A percentile compares a stretch with the other conserved stretches of the same genome.
Evolutionary conservation across 2,113 vertebrate genomes (phyloP).

Genomic region (Bujurquina vittata): DNA sequence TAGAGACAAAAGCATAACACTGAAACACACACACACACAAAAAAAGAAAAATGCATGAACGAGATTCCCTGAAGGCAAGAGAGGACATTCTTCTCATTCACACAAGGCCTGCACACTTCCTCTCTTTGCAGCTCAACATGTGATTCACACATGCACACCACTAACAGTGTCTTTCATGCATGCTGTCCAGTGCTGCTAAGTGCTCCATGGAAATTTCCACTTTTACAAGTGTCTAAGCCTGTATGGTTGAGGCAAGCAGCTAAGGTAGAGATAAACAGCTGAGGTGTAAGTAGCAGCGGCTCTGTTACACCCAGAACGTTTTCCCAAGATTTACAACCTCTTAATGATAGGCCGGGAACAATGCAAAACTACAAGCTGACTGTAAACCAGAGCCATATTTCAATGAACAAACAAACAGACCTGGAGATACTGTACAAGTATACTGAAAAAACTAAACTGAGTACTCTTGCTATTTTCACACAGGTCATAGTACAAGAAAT

Average conservation of each 20-base stretch:
- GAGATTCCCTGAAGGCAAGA: slow-evolving; percentile 63
- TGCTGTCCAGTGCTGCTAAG: slow-evolving; percentile 39
- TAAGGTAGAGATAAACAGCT: slow-evolving; percentile 22
- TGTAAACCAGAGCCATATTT: slow-evolving; percentile 8
- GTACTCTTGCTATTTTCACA: neutral
- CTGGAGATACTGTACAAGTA: neutral
- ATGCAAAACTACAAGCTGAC: neutral
- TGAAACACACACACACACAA: slow-evolving; percentile 4
- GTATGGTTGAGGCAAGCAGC: slow-evolving; percentile 17
- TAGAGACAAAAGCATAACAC: slow-evolving; percentile 50
- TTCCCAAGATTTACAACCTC: slow-evolving; percentile 19
- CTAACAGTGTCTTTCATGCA: slow-evolving; percentile 44
- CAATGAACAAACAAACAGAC: neutral
- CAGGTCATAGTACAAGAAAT: neutral
- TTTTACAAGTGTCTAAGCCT: slow-evolving; percentile 37
- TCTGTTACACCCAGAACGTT: neutral
- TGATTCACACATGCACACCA: slow-evolving; percentile 67
- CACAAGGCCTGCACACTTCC: slow-evolving; percentile 66
- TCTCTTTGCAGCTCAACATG: slow-evolving; percentile 66
- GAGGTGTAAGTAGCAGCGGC: neutral
- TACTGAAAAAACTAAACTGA: too few relatives aligned
- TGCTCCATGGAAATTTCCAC: slow-evolving; percentile 71
- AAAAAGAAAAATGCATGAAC: slow-evolving; percentile 42
- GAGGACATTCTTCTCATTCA: slow-evolving; percentile 72
- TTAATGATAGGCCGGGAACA: slow-evolving; percentile 20